Base-by-base conservation (phyloP, 1,140 invertebrate genomes). In the Rhizoglyphus robini region DNA sequence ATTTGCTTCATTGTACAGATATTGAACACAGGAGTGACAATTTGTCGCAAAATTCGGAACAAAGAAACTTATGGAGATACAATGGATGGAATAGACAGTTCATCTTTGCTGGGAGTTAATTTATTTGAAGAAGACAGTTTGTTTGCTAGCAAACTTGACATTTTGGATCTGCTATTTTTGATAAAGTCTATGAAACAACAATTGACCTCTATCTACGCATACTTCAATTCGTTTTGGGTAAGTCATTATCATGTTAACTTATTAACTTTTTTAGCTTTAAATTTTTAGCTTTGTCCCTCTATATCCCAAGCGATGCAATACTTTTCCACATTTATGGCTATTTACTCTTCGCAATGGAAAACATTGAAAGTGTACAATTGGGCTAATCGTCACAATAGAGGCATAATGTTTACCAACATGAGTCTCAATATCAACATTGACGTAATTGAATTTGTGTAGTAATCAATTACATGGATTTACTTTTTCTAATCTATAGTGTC, bases 291-390 rank as follows among this genome's bases (percentile, higher is more conserved):
- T 4, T 51, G 48, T 49, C 30, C 65, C 20, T 63, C 66, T 18
- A 51, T 67, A 15, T 18, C 23, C 8, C n/a, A 38, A 23, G 36
- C 48, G 34, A 38, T 66, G 64, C 36, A 48, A 18, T 13, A 32
- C 29, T 67, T 65, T n/a, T 51, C 60, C 11, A 23, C 30, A 4
- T 38, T 67, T 31, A 51, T 63, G 20, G 60, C 60, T n/a, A 65
- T 65, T 27, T 48, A 51, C 25, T 67, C 65, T 18, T n/a, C 29
- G 20, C 29, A 31, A 30, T 65, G 29, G 48, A 54, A 36, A 30
- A 18, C 58, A 15, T 15, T 62, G 30, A 25, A 32, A 63, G 25
- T 27, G 60, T 36, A 36, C 57, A 36, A 59, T 47, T 62, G 64
- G 31, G 34, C 31, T 5, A 60, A 23, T 23, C 1, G 32, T 11